Conservation (phyloP, 2,113 vertebrate species). For the Struthidea cinerea region DNA sequence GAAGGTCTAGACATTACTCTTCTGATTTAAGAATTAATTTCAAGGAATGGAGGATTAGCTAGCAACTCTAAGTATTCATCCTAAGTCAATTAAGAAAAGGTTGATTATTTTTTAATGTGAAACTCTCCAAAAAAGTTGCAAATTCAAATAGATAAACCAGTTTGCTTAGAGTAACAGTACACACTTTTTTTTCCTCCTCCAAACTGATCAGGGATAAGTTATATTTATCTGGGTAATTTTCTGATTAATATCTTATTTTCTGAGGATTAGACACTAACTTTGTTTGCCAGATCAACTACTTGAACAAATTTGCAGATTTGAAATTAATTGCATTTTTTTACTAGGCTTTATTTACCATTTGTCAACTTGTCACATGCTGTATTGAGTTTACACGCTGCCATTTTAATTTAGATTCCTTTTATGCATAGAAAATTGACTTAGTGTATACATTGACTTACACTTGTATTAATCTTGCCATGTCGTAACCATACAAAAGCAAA, state of each 20-base stretch:
- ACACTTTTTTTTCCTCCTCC: not conserved
- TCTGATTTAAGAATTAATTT: not conserved
- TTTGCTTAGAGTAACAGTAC: not conserved
- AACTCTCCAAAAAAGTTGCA: not conserved
- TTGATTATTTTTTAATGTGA: not conserved
- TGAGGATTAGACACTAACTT: not conserved
- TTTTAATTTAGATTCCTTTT: slow-evolving; percentile 5
- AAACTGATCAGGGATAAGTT: not conserved
- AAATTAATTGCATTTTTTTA: not conserved
- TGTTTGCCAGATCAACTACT: not conserved
- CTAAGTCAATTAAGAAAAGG: not conserved
- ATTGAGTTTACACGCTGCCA: not conserved
- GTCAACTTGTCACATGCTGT: not conserved
- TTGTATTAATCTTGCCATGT: not conserved
- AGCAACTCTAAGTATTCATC: not conserved
- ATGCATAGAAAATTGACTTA: not conserved
- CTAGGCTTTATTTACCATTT: not conserved
- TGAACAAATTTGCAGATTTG: not conserved
- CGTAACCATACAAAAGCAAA: not conserved
- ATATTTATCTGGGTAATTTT: not conserved
- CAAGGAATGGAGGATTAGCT: not conserved
- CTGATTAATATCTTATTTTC: not conserved
- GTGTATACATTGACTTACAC: not conserved
- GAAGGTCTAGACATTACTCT: not conserved
- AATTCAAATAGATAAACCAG: not conserved